A percentile compares a stretch with the other conserved stretches of the same genome.
phyloP scores from a whole-genome alignment of 2,797 vertebrate species.

The Sciurus vulgaris region DNA sequence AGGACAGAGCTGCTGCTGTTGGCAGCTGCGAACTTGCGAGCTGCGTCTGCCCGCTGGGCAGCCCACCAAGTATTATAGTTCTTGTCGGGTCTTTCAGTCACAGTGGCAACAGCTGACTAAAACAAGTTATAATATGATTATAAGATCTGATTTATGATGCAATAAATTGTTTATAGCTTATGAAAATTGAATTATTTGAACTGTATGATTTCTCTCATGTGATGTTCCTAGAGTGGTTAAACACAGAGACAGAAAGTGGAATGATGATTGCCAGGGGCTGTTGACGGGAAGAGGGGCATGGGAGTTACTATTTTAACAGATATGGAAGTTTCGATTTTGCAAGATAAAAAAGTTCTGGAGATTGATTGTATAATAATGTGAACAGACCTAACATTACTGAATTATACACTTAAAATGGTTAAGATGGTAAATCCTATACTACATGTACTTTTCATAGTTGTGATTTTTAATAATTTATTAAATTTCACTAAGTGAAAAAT shows the following conservation, averaged over 20 bases:
- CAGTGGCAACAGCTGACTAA: too few species aligned
- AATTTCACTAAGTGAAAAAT: conserved; percentile 47
- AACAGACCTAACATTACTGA: conserved; percentile 19
- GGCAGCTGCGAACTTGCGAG: too few species aligned
- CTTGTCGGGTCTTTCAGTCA: too few species aligned
- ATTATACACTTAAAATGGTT: not conserved
- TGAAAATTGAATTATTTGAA: not conserved
- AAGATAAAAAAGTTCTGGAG: not conserved
- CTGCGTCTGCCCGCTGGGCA: too few species aligned
- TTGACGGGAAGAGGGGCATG: too few species aligned
- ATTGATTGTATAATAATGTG: not conserved
- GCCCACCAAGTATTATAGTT: too few species aligned
- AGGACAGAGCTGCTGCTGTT: too few species aligned
- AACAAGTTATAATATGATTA: not conserved
- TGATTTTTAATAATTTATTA: conserved; percentile 5
- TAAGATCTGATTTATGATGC: not conserved
- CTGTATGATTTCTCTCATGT: not conserved
- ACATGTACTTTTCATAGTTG: not conserved
- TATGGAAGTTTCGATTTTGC: not conserved
- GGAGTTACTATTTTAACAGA: not conserved
- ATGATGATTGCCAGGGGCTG: not conserved
- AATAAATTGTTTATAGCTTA: not conserved
- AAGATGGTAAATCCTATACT: not conserved
- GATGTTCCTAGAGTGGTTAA: not conserved
- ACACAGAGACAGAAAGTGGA: not conserved